Conservation (phyloP, 64 coral and sea anemone species). For the Stichodactyla helianthus region DNA sequence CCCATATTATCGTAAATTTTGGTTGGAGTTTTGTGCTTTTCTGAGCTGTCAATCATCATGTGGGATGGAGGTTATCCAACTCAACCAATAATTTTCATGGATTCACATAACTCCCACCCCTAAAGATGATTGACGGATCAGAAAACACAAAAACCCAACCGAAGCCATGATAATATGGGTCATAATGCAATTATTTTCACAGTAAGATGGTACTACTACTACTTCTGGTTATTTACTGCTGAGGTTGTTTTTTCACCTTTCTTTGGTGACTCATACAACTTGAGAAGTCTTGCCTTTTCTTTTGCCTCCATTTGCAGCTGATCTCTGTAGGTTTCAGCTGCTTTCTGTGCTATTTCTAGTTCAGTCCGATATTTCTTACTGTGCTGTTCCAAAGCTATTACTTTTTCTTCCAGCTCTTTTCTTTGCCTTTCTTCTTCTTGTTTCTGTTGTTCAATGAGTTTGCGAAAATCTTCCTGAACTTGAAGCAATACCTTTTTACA, state of each 20-base stretch:
- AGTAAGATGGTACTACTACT: no score
- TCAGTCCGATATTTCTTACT: conserved; percentile 91
- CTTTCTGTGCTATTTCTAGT: conserved; percentile 81
- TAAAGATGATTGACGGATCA: no score
- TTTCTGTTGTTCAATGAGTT: conserved; percentile 74
- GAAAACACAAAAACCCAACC: no score
- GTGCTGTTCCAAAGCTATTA: conserved; percentile 71
- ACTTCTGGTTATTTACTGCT: background rate
- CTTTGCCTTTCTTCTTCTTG: conserved; percentile 68
- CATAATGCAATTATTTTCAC: no score
- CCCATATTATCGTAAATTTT: no score
- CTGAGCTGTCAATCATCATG: no score
- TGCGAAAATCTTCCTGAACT: conserved; percentile 91
- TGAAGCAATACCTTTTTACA: conserved; percentile 50
- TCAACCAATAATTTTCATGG: no score
- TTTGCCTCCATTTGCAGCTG: conserved; percentile 67
- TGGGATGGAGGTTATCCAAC: no score
- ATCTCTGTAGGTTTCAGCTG: conserved; percentile 78
- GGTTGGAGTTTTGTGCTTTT: no score
- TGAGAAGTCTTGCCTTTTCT: conserved; percentile 59
- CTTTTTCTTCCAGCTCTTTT: conserved; percentile 86
- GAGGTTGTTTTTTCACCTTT: conserved; percentile 13
- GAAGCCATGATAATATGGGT: no score
- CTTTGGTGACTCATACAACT: conserved; percentile 80
- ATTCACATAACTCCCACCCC: no score